Percentiles rank a stretch among this genome's conserved stretches.
Evolutionary conservation across 2,888 invertebrate species (phyloP).

Genomic region (Lycophotia porphyrea): DNA sequence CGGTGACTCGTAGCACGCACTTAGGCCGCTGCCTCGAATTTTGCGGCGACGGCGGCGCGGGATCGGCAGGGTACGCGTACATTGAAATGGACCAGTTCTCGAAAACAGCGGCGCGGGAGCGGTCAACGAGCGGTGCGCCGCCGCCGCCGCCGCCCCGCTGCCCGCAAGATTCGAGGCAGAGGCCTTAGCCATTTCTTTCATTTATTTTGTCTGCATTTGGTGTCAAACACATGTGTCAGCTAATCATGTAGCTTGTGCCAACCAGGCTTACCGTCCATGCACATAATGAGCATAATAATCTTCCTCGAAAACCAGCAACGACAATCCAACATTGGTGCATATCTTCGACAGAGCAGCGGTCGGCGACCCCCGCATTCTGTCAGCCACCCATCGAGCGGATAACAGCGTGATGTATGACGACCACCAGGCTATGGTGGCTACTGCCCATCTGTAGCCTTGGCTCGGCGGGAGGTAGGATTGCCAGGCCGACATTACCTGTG

Average conservation of each 20-base stretch:
- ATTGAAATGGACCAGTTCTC: too few relatives aligned
- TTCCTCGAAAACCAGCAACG: constrained; percentile 83
- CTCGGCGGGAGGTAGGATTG: constrained; percentile 74
- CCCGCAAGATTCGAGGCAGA: too few relatives aligned
- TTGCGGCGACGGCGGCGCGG: too few relatives aligned
- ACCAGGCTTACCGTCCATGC: constrained; percentile 81
- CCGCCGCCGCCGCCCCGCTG: too few relatives aligned
- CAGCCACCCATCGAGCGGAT: constrained; percentile 66
- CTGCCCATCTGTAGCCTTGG: constrained; percentile 80
- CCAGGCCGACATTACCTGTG: constrained; percentile 70
- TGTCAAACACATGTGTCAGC: background rate
- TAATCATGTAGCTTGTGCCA: background rate
- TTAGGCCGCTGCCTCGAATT: too few relatives aligned
- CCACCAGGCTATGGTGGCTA: constrained; percentile 81
- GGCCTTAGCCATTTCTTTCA: background rate
- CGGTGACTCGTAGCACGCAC: too few relatives aligned
- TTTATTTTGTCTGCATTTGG: background rate
- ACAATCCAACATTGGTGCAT: constrained; percentile 79
- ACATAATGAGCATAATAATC: constrained; percentile 86
- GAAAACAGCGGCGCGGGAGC: too few relatives aligned
- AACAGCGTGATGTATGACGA: constrained; percentile 73
- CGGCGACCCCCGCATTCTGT: constrained; percentile 70
- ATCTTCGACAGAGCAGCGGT: constrained; percentile 70
- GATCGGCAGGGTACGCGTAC: too few relatives aligned
- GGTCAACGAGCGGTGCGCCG: too few relatives aligned